A percentile compares a stretch with the other conserved stretches of the same genome.
Evolutionary conservation across 1,140 invertebrate genomes (phyloP).

Genomic region (Halictus rubicundus): DNA sequence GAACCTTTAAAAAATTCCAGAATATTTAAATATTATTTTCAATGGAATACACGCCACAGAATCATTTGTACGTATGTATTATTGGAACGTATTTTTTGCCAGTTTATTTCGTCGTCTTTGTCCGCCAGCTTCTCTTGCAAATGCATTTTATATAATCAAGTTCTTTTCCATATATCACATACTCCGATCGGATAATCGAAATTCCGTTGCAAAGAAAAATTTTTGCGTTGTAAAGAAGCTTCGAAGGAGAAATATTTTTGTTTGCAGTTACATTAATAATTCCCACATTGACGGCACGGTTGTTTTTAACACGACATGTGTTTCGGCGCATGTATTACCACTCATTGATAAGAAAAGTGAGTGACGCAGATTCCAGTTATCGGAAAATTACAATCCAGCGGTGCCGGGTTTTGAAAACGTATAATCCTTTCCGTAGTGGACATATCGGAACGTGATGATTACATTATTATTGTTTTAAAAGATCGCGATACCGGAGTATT

Average conservation of each 20-base stretch:
- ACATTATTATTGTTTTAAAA: too few species aligned
- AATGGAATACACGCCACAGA: too few species aligned
- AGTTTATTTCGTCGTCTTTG: too few species aligned
- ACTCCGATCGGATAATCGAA: not conserved
- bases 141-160: too few species aligned
- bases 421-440: not conserved
- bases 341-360: constrained; percentile 9
- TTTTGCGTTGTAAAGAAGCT: too few species aligned
- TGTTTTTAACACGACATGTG: constrained; percentile 1
- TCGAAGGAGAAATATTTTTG: not conserved
- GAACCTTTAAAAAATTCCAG: too few species aligned
- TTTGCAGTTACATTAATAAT: not conserved
- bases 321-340: not conserved
- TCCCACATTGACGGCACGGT: not conserved
- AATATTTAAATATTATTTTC: too few species aligned
- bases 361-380: constrained; percentile 1
- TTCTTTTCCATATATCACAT: too few species aligned
- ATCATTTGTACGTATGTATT: too few species aligned
- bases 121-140: too few species aligned
- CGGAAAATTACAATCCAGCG: not conserved
- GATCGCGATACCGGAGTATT: too few species aligned
- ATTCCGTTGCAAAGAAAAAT: not conserved
- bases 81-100: too few species aligned
- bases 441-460: not conserved
- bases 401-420: not conserved